Percentiles rank a stretch among this genome's conserved stretches.
Conservation (phyloP, 2,113 vertebrate species). For the Hippocampus barbouri region DNA sequence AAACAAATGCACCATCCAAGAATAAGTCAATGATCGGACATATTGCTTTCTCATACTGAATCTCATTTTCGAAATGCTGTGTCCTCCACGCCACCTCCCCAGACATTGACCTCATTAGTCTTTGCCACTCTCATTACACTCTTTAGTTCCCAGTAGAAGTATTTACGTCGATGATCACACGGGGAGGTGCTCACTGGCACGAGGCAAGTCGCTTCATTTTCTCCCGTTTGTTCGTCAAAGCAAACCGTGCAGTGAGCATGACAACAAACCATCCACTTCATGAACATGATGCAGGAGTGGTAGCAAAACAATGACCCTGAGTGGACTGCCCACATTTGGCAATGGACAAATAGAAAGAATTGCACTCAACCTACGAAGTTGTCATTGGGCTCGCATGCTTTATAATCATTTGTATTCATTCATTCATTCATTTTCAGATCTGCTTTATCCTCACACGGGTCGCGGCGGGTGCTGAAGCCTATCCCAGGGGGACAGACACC, state of each 20-base stretch:
- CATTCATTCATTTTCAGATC: no score
- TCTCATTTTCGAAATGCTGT: background rate
- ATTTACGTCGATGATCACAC: background rate
- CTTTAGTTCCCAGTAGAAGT: background rate
- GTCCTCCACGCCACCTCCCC: background rate
- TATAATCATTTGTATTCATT: background rate
- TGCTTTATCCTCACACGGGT: no score
- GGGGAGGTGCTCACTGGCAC: background rate
- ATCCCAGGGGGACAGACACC: no score
- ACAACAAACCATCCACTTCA: slow-evolving; percentile 2
- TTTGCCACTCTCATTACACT: background rate
- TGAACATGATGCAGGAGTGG: slow-evolving; percentile 10
- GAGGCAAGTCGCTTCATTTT: background rate
- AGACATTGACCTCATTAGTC: background rate
- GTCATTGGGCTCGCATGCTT: background rate
- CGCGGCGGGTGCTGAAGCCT: no score
- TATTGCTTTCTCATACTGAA: background rate
- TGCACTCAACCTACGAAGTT: background rate
- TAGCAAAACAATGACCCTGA: background rate
- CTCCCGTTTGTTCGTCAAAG: background rate
- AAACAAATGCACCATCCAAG: no score
- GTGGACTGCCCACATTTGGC: background rate
- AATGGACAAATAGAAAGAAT: background rate
- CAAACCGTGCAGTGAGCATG: background rate
- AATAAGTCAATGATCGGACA: no score